Base-by-base conservation (phyloP, 2,113 vertebrate species). In the Ciconia stormi region DNA sequence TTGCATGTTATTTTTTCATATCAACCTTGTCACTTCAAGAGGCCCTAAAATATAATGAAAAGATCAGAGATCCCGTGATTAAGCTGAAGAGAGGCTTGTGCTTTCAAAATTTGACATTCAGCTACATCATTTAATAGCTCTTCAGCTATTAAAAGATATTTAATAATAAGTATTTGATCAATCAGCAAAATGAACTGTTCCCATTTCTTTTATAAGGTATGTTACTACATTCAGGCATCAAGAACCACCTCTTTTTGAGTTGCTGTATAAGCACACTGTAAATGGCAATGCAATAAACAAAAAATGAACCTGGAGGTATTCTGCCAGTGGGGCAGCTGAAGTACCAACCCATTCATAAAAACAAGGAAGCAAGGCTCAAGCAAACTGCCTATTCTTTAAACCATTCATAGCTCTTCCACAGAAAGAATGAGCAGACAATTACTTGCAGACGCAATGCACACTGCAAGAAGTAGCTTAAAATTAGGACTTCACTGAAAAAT, bases 21-120 rank as follows among this genome's bases (percentile, higher is more conserved):
- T 84, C 91, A 89, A 92, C 70, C 82, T 88, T 90, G 81, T 76
- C 94, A 83, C 29, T 97, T 93, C 94, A 82, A 95, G 61, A 67
- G 78, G 82, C 34, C 79, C 87, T 81, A 87, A 82, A 82, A 79
- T 40, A 89, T 82, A 90, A 95, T 89, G 76, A 74, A 93, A 87
- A 44, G 42, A 90, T 67, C 80, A 91, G 80, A 89, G 65, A 93
- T 82, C 70, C 80, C 90, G n/a, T 89, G 82, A 95, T 86, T 92
- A 90, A 95, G 65, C 36, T 85, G 67, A 89, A 84, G 61, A 82
- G 80, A 83, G 40, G 20, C 30, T 93, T 82, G 14, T 63, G 55
- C 70, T 91, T 96, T 94, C 70, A 89, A 89, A 86, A 82, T 38
- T 58, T 4, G 2, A 34, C 81, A 82, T 89, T 94, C 77, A 87